Evolutionary conservation across 2,113 vertebrate genomes (phyloP), one percentile per base, ranked within the genome.

Genomic region (Donacobius atricapilla): DNA sequence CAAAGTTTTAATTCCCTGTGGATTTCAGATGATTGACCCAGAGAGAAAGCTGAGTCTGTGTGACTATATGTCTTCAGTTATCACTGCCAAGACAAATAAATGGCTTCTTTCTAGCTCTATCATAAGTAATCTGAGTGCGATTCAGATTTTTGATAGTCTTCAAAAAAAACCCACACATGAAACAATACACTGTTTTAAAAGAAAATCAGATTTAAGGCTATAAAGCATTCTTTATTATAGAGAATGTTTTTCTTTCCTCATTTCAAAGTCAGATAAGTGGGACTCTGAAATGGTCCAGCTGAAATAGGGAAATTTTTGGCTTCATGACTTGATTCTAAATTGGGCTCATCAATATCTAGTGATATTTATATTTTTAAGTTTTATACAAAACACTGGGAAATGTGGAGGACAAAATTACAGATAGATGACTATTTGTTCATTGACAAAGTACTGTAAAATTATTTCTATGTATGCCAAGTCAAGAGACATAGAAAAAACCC

Each of bases 71-170:
- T 97, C 97, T 97, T 98, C 97, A 98, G 94, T 98, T 97, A 98
- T 93, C 97, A 97, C 93, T 98, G 98, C 98, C 98, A 98, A 98
- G 94, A 98, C 95, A 98, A 98, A 98, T 98, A 98, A 97, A 98
- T 98, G 93, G 93, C 96, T 98, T 94, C 89, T 98, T 95, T 96
- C 89, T 94, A 83, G 84, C 90, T 97, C 96, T 96, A 97, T 97
- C 96, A 92, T 94, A 93, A 97, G 97, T 98, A 98, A 98, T 98
- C 97, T 98, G 98, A 98, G 98, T 88, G 94, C 94, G 97, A 98
- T 97, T 97, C 96, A 97, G 97, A 97, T 98, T 97, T 98, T 97
- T 98, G 97, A 97, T 98, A 98, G 97, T 97, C 97, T 97, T 97
- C 69, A 90, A 93, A 97, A 94, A 97, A 97, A 93, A 22, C 80